Base-by-base conservation (phyloP, 2,113 vertebrate genomes). In the Nothoprocta perdicaria region DNA sequence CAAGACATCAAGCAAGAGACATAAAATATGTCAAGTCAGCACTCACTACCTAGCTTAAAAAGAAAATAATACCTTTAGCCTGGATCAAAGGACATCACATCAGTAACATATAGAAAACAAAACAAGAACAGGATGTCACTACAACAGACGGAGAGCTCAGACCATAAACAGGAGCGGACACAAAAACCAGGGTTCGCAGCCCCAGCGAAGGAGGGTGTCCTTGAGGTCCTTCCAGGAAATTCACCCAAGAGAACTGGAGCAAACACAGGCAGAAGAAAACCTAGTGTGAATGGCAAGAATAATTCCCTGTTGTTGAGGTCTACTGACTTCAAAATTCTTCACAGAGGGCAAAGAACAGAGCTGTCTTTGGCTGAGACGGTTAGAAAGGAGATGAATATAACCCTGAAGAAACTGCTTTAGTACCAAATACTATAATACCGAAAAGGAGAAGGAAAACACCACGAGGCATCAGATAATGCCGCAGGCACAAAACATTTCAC, bases 1-100 rank as follows among this genome's bases (percentile, higher is more conserved):
- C 89, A 95, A 91, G 80, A 95, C 11, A 96, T 43, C 97, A 88
- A 95, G 85, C 41, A 92, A 93, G 40, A 73, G 46, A 80, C 26
- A 87, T 12, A 94, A 89, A 95, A 84, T 48, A 82, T 48, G 74
- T n/a, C 40, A 38, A 17, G 45, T 86, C 63, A 94, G 27, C 33
- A 24, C 12, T 50, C 23, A 85, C 26, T 10, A 17, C 4, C 40
- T 2, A 29, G 14, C 41, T 81, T 91, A 8, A 22, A 67, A 77
- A 55, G 26, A 73, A 45, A 41, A 7, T 1, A 57, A 29, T 35
- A 62, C 43, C 57, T 74, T 23, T 29, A 81, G 52, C 48, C 27
- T 52, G 61, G 76, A 84, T 7, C 19, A 58, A 72, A 78, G 72
- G 50, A n/a, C 35, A 69, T 12, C 10, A 24, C 0, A 3, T 41